These are phyloP conservation scores for Istiophorus platypterus DNA, from an alignment of 2,113 vertebrate species.

Conservation along the genomic window DNA sequence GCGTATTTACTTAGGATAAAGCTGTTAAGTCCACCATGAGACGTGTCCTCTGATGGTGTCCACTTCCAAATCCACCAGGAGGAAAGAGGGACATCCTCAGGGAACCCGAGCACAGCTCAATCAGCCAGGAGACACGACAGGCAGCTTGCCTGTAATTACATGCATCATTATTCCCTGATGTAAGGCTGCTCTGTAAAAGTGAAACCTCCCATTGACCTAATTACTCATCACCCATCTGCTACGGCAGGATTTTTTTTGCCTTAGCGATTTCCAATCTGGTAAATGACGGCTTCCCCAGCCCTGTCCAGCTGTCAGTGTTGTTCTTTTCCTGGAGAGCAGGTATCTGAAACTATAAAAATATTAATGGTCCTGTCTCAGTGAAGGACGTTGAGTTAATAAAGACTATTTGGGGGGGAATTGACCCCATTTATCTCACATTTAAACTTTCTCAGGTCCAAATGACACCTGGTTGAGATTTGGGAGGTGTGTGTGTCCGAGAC, in stretches of 20 bases:
- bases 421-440: background rate
- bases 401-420: too few species aligned
- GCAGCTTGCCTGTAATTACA: conserved; percentile 57
- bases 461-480: too few species aligned
- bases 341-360: background rate
- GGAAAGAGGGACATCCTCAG: conserved; percentile 51
- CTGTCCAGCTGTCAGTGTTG: background rate
- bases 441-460: background rate
- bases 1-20: too few species aligned
- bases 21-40: conserved; percentile 15
- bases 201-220: conserved; percentile 42
- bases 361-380: background rate
- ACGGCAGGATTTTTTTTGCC: background rate
- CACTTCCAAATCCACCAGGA: conserved; percentile 1
- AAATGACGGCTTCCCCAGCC: background rate
- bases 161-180: conserved; percentile 59
- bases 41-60: conserved; percentile 4
- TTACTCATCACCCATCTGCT: conserved; percentile 28
- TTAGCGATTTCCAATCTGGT: background rate
- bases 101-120: conserved; percentile 56
- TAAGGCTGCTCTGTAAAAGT: conserved; percentile 40
- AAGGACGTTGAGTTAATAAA: background rate
- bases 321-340: background rate
- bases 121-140: conserved; percentile 42
- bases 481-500: too few species aligned